These are phyloP conservation scores for Drosophila paracracens DNA, from an alignment of 2,888 invertebrate species.

Conservation along the genomic window DNA sequence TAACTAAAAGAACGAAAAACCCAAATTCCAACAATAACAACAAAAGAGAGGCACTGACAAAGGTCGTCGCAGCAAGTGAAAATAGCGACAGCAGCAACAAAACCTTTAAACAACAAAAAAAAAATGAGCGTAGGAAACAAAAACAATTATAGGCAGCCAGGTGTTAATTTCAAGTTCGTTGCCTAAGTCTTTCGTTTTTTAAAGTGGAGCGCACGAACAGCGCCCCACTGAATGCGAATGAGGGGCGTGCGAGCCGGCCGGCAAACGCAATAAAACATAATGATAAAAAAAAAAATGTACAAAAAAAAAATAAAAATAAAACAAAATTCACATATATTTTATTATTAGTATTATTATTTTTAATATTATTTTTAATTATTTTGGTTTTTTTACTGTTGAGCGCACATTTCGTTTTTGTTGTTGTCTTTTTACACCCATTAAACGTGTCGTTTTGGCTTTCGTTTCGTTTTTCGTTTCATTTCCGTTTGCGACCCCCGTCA, in stretches of 20 bases:
- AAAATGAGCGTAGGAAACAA: slow-evolving; percentile 35
- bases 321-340: slow-evolving; percentile 25
- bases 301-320: background rate
- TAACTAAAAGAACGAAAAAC: slow-evolving; percentile 43
- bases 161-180: slow-evolving; percentile 79
- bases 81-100: slow-evolving; percentile 58
- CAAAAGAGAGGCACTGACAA: slow-evolving; percentile 27
- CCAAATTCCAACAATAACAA: slow-evolving; percentile 31
- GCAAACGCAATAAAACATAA: slow-evolving; percentile 35
- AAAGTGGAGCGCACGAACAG: slow-evolving; percentile 69
- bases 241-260: slow-evolving; percentile 73
- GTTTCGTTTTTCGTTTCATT: slow-evolving; percentile 58
- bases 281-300: background rate
- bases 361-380: slow-evolving; percentile 29
- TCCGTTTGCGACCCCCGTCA: slow-evolving; percentile 66
- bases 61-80: slow-evolving; percentile 75
- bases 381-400: slow-evolving; percentile 36
- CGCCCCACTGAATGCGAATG: slow-evolving; percentile 71
- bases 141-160: slow-evolving; percentile 62
- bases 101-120: background rate
- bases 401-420: slow-evolving; percentile 42
- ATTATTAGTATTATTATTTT: slow-evolving; percentile 53
- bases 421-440: slow-evolving; percentile 45
- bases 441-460: slow-evolving; percentile 66
- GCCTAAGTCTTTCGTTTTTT: slow-evolving; percentile 73